These are phyloP conservation scores for Oegoconia quadripuncta DNA, from an alignment of 2,888 invertebrate species.

Conservation along the genomic window DNA sequence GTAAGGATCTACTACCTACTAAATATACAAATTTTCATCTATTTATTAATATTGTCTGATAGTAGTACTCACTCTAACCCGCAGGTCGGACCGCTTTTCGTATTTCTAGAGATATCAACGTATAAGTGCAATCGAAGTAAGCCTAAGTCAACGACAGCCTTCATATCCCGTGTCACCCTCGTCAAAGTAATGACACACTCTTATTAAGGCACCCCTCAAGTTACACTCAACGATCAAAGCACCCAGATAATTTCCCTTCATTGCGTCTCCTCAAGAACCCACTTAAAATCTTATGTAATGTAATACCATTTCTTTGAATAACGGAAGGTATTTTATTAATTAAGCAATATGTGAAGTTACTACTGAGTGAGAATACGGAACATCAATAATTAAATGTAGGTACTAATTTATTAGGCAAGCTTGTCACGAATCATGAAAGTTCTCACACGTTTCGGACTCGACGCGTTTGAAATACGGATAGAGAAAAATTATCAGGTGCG, in stretches of 20 bases:
- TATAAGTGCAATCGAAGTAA: slow-evolving; percentile 3
- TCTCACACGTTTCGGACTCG: neutral
- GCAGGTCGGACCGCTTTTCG: too few species aligned
- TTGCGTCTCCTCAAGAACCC: slow-evolving; percentile 14
- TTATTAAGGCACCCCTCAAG: slow-evolving; percentile 20
- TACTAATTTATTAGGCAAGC: neutral
- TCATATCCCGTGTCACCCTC: slow-evolving; percentile 28
- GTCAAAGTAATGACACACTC: slow-evolving; percentile 27
- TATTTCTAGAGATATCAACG: too few species aligned
- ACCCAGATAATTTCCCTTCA: slow-evolving; percentile 21
- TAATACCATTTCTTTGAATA: slow-evolving; percentile 3
- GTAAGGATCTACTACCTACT: too few species aligned
- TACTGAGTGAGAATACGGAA: too few species aligned
- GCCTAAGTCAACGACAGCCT: slow-evolving; percentile 6
- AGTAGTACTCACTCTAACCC: too few species aligned
- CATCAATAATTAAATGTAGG: too few species aligned
- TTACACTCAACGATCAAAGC: slow-evolving; percentile 25
- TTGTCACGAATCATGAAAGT: neutral
- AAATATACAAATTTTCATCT: too few species aligned
- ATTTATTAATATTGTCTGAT: too few species aligned
- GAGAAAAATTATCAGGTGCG: too few species aligned
- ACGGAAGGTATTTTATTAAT: neutral
- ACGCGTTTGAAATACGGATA: neutral
- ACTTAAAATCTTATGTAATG: slow-evolving; percentile 16
- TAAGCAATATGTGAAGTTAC: too few species aligned